Evolutionary conservation across 2,797 vertebrate genomes (phyloP).

Genomic region (Onychomys leucogaster): DNA sequence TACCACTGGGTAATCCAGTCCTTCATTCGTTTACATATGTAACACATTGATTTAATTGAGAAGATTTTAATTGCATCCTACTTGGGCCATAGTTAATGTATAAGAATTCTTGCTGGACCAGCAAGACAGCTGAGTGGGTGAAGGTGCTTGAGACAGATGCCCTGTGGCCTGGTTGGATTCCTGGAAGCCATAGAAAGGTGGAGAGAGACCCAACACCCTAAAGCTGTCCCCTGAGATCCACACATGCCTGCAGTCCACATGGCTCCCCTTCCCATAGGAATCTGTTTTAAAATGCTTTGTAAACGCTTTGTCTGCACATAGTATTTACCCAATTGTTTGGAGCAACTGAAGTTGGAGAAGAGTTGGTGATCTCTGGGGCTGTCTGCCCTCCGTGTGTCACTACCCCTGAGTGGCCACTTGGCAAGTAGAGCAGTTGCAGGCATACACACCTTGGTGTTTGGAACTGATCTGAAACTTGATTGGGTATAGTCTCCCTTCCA

Average conservation of each 20-base stretch:
- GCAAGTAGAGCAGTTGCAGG: background rate
- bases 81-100: background rate
- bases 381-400: background rate
- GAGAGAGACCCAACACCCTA: no score
- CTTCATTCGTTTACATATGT: background rate
- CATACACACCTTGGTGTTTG: slow-evolving; percentile 6
- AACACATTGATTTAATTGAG: slow-evolving; percentile 2
- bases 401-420: background rate
- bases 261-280: background rate
- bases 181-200: background rate
- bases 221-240: background rate
- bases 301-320: background rate
- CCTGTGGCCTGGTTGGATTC: background rate
- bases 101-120: background rate
- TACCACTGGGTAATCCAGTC: background rate
- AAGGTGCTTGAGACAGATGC: background rate
- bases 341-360: background rate
- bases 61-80: slow-evolving; percentile 38
- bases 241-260: background rate
- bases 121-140: background rate
- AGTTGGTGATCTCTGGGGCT: background rate
- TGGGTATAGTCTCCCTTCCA: background rate
- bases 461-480: slow-evolving; percentile 6
- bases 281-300: background rate
- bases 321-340: background rate